Evolutionary conservation across 2,888 invertebrate genomes (phyloP).

Genomic region (Orthosia gothica): DNA sequence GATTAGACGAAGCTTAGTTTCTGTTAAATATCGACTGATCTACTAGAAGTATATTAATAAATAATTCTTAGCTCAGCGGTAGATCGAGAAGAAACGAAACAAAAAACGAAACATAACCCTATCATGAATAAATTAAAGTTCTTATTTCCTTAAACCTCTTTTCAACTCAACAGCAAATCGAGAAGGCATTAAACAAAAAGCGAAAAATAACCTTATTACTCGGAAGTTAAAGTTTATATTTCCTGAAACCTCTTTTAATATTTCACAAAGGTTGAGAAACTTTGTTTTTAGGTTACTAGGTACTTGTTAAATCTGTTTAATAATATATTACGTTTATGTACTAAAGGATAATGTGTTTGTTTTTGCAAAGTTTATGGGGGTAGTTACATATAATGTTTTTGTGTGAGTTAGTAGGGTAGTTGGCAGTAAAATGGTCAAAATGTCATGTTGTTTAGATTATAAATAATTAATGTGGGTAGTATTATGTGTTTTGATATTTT

Average conservation of each 20-base stretch:
- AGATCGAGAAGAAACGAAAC: neutral
- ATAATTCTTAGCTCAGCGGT: conserved; percentile 17
- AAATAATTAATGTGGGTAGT: neutral
- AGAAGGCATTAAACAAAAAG: conserved; percentile 1
- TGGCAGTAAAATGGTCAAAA: neutral
- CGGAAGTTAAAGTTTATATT: neutral
- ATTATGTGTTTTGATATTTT: neutral
- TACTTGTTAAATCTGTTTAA: conserved; percentile 46
- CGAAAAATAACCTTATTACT: conserved; percentile 2
- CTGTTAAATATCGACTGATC: conserved; percentile 1
- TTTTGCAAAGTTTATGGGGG: conserved; percentile 21
- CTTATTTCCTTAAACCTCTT: neutral
- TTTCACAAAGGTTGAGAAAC: conserved; percentile 33
- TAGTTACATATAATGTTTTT: neutral
- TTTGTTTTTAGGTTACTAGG: conserved; percentile 29
- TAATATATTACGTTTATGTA: conserved; percentile 41
- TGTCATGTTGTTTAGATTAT: neutral
- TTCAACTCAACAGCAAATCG: neutral
- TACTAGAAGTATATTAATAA: neutral
- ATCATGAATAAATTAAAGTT: neutral
- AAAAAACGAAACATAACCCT: conserved; percentile 14
- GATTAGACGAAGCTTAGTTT: neutral
- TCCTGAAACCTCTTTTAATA: conserved; percentile 8
- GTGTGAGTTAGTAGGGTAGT: neutral
- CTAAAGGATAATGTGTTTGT: conserved; percentile 43